These are phyloP conservation scores for Amphiprion percula DNA, from an alignment of 2,113 vertebrate genomes.

Conservation along the genomic window DNA sequence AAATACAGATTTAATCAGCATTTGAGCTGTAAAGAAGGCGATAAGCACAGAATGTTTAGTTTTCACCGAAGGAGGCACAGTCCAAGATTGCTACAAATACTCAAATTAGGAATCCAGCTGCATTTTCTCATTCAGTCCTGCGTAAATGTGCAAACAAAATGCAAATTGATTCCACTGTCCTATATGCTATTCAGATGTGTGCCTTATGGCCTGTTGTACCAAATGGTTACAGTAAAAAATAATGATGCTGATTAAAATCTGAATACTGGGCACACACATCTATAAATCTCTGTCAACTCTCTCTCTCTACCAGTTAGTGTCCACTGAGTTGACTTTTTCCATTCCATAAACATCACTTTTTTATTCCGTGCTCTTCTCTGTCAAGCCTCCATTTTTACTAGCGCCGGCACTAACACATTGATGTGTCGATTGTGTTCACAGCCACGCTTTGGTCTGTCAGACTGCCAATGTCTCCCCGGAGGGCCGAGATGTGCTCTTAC, in stretches of 20 bases:
- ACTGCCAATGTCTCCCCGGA: conserved; percentile 27
- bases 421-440: conserved; percentile 40
- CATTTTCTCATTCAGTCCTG: neutral
- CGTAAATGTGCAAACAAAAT: conserved; percentile 3
- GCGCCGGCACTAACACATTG: conserved; percentile 2
- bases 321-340: conserved; percentile 5
- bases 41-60: conserved; percentile 27
- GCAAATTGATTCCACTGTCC: neutral
- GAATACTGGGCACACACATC: neutral
- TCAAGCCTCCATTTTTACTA: conserved; percentile 11
- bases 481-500: conserved; percentile 52
- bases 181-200: neutral
- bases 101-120: conserved; percentile 12
- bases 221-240: neutral
- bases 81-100: conserved; percentile 10
- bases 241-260: neutral
- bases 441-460: conserved; percentile 9
- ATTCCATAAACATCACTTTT: conserved; percentile 25
- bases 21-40: conserved; percentile 45
- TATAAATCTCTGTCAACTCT: neutral
- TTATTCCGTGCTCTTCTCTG: conserved; percentile 21
- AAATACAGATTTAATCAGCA: conserved; percentile 55
- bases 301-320: neutral
- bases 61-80: conserved; percentile 3
- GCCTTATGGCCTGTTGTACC: neutral